These are phyloP conservation scores for Acrobasis consociella DNA, from an alignment of 2,888 invertebrate genomes.

Conservation along the genomic window DNA sequence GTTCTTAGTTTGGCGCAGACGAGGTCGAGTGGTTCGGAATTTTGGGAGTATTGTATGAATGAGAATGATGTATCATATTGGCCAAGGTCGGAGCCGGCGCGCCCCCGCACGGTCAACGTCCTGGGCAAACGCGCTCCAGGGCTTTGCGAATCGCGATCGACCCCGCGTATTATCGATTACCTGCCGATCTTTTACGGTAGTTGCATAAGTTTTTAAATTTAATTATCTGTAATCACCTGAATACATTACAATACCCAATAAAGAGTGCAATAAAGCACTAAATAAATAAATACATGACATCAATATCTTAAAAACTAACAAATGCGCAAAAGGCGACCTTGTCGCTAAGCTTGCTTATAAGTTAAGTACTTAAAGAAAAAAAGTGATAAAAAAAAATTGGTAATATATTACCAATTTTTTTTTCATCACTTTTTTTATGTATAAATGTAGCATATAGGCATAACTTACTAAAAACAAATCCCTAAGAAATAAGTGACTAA, in stretches of 20 bases:
- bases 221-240: constrained; percentile 38
- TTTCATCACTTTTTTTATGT: too few species aligned
- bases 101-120: constrained; percentile 74
- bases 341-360: too few species aligned
- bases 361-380: too few species aligned
- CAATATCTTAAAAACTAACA: too few species aligned
- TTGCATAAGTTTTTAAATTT: constrained; percentile 44
- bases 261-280: too few species aligned
- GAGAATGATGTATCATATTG: constrained; percentile 47
- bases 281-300: too few species aligned
- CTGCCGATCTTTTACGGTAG: constrained; percentile 54
- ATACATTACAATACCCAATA: too few species aligned
- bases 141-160: constrained; percentile 51
- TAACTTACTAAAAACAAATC: background rate
- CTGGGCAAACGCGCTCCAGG: constrained; percentile 58
- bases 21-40: constrained; percentile 26
- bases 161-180: constrained; percentile 72
- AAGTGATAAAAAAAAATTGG: too few species aligned
- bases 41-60: constrained; percentile 33
- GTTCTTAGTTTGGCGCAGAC: constrained; percentile 32
- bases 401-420: too few species aligned
- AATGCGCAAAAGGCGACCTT: too few species aligned
- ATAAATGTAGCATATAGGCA: background rate
- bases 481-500: background rate
- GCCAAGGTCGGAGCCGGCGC: constrained; percentile 68